These are phyloP conservation scores for Gobio occitaniae DNA, from an alignment of 2,797 vertebrate genomes.

Conservation along the genomic window DNA sequence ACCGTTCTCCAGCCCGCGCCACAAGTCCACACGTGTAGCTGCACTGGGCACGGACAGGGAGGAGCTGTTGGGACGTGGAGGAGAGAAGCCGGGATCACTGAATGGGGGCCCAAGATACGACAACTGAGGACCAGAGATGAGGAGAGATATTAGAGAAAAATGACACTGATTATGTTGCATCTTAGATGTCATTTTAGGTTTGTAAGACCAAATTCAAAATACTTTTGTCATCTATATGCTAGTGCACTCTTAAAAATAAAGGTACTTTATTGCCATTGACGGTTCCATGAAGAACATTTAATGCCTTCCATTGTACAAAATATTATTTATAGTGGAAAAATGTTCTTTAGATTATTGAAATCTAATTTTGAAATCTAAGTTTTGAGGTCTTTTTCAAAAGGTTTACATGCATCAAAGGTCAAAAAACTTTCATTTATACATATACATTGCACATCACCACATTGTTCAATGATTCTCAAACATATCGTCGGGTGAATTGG, in stretches of 20 bases:
- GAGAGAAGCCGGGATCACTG: conserved; percentile 96
- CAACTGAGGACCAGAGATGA: conserved; percentile 75
- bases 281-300: background rate
- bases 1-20: conserved; percentile 92
- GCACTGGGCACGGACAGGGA: conserved; percentile 90
- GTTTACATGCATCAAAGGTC: too few relatives aligned
- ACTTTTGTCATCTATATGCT: background rate
- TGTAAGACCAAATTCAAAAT: conserved; percentile 11
- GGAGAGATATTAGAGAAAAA: conserved; percentile 33
- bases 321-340: background rate
- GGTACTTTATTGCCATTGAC: background rate
- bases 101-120: conserved; percentile 96
- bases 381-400: too few relatives aligned
- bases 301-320: background rate
- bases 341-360: background rate
- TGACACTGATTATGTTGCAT: background rate
- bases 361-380: too few relatives aligned
- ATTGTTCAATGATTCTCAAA: too few relatives aligned
- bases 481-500: too few relatives aligned
- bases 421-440: too few relatives aligned
- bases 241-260: background rate
- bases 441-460: too few relatives aligned
- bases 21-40: conserved; percentile 91
- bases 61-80: conserved; percentile 87
- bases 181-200: conserved; percentile 8